Evolutionary conservation across 2,888 invertebrate species (phyloP).

Genomic region (Sarcophaga rosellei): DNA sequence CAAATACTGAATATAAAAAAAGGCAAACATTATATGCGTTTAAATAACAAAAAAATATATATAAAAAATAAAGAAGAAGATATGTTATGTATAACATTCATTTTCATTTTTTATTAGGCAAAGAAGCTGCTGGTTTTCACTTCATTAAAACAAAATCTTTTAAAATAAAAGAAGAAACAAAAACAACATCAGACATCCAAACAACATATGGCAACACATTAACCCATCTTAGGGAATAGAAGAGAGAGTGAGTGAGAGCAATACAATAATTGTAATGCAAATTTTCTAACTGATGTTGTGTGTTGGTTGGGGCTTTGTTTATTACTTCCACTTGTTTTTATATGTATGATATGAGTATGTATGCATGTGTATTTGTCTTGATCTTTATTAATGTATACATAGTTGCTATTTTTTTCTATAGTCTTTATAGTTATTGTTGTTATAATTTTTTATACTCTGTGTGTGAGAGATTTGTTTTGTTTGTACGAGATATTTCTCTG

Average conservation of each 20-base stretch:
- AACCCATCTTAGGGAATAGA: not conserved
- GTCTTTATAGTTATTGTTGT: too few relatives aligned
- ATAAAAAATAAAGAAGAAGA: not conserved
- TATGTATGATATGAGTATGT: not conserved
- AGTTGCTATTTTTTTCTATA: too few relatives aligned
- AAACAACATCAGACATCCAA: too few relatives aligned
- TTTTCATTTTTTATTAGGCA: not conserved
- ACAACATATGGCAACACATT: not conserved
- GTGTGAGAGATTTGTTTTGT: too few relatives aligned
- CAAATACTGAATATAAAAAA: not conserved
- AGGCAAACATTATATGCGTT: not conserved
- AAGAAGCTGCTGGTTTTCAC: not conserved
- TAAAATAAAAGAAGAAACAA: too few relatives aligned
- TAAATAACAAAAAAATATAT: not conserved
- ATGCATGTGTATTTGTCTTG: not conserved
- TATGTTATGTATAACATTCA: not conserved
- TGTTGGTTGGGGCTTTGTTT: slow-evolving; percentile 15
- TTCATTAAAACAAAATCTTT: not conserved
- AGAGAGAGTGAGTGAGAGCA: not conserved
- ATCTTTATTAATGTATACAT: too few relatives aligned
- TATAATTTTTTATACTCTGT: too few relatives aligned
- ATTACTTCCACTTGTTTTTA: slow-evolving; percentile 51
- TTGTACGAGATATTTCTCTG: too few relatives aligned
- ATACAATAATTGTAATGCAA: not conserved
- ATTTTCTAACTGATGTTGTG: not conserved